Evolutionary conservation across 2,888 invertebrate species (phyloP).

Genomic region (Germaria angustata): DNA sequence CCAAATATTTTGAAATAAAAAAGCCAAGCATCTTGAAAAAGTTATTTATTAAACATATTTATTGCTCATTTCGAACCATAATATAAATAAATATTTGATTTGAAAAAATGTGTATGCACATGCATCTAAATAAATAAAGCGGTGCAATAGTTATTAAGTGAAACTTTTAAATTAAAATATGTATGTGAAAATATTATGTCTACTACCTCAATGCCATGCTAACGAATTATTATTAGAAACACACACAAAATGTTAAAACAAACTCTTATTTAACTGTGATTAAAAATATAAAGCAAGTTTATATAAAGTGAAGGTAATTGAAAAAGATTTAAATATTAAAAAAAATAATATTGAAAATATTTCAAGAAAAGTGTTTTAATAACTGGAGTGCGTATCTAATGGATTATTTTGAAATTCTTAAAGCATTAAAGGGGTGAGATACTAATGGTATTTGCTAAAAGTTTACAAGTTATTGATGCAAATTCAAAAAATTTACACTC

Average conservation of each 20-base stretch:
- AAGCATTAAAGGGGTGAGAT: constrained; percentile 23
- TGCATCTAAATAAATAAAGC: constrained; percentile 21
- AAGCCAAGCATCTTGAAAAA: constrained; percentile 52
- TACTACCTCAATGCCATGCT: constrained; percentile 49
- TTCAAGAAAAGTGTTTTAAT: constrained; percentile 1
- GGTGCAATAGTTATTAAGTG: constrained; percentile 69
- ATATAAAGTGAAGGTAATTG: constrained; percentile 48
- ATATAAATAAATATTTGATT: constrained; percentile 34
- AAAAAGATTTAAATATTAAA: not conserved
- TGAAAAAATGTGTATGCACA: not conserved
- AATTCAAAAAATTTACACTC: too few relatives aligned
- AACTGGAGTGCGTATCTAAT: not conserved
- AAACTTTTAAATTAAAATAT: constrained; percentile 48
- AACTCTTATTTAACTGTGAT: constrained; percentile 57
- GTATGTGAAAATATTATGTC: constrained; percentile 21
- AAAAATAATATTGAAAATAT: constrained; percentile 3
- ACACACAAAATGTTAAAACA: constrained; percentile 44
- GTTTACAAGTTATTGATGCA: too few relatives aligned
- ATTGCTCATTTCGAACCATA: constrained; percentile 46
- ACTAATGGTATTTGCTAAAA: not conserved
- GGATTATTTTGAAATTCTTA: constrained; percentile 27
- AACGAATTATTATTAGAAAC: constrained; percentile 29
- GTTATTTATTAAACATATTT: constrained; percentile 2
- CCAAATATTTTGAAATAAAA: constrained; percentile 41
- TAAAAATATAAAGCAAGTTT: constrained; percentile 29